phyloP scores from a whole-genome alignment of 1,140 invertebrate species.

The Formica selysi region DNA sequence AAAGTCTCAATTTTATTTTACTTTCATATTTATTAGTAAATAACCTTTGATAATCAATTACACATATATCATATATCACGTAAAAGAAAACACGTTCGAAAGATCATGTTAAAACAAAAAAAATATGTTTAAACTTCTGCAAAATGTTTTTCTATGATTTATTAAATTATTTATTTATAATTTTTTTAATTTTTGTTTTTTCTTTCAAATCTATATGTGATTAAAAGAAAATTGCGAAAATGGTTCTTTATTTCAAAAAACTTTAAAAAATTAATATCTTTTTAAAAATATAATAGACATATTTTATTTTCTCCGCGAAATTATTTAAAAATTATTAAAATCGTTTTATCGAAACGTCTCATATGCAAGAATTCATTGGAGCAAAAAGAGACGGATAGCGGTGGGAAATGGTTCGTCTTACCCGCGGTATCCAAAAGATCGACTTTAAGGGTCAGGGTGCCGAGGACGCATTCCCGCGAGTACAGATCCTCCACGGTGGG shows the following conservation, averaged over 20 bases:
- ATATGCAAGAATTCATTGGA: neutral
- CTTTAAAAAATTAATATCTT: neutral
- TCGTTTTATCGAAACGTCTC: neutral
- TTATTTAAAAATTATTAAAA: neutral
- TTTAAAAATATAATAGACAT: neutral
- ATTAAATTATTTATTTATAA: neutral
- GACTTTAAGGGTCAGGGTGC: conserved; percentile 92
- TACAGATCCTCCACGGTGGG: conserved; percentile 97
- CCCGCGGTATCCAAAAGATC: conserved; percentile 95
- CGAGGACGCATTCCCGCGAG: conserved; percentile 94
- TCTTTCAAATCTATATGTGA: neutral
- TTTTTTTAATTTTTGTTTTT: too few relatives aligned
- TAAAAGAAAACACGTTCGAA: neutral
- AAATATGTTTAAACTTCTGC: neutral
- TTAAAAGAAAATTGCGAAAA: neutral
- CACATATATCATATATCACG: too few relatives aligned
- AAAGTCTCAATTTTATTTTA: too few relatives aligned
- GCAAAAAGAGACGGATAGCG: neutral
- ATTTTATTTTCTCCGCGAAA: neutral
- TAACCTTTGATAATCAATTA: too few relatives aligned
- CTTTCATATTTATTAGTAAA: too few relatives aligned
- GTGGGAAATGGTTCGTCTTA: conserved; percentile 57
- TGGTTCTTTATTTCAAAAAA: neutral
- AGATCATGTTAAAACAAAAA: neutral
- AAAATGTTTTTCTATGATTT: neutral